Base-by-base conservation (phyloP, 1,140 invertebrate genomes). In the Hyles euphorbiae region DNA sequence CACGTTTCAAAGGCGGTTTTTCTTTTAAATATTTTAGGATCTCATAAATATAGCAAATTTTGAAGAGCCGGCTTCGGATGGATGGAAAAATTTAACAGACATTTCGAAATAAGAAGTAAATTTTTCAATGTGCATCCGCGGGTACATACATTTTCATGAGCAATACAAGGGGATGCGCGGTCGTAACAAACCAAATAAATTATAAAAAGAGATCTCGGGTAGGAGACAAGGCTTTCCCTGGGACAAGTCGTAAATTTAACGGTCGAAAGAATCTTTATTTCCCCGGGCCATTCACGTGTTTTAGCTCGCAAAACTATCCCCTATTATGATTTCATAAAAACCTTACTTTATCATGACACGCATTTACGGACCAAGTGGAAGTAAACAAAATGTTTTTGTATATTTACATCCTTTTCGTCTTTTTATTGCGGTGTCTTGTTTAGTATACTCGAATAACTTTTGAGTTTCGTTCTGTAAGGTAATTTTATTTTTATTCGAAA, bases 241-340 rank as follows among this genome's bases (percentile, higher is more conserved):
- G 78, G 82, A 85, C 83, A 83, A 76, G 81, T 83, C 81, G 83
- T 87, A 87, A 87, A 87, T 87, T 87, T 87, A 85, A 87, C 81
- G 83, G 81, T 80, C 79, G 81, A 83, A 82, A 70, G 75, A 80
- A 74, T 83, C 72, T 78, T 79, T 85, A 87, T 87, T 86, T 86
- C 76, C 80, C 76, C 63, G 57, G 74, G 68, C 77, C 80, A 76
- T 81, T 79, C 75, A 72, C 75, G 72, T 79, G 76, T 76, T 78
- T 75, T 76, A 75, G 72, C 75, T 75, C 67, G 74, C 76, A 65
- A 78, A 82, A 82, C 79, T 81, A 81, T 81, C 65, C 71, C 66
- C 67, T 74, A 22, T 83, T 81, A 81, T 78, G 80, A 72, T 60
- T 70, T 74, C 71, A 67, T 76, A 81, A 74, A 77, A 74, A 61